Evolutionary conservation across 2,888 invertebrate species (phyloP), one percentile per base, ranked within the genome.

Genomic region (Molorchus minor): DNA sequence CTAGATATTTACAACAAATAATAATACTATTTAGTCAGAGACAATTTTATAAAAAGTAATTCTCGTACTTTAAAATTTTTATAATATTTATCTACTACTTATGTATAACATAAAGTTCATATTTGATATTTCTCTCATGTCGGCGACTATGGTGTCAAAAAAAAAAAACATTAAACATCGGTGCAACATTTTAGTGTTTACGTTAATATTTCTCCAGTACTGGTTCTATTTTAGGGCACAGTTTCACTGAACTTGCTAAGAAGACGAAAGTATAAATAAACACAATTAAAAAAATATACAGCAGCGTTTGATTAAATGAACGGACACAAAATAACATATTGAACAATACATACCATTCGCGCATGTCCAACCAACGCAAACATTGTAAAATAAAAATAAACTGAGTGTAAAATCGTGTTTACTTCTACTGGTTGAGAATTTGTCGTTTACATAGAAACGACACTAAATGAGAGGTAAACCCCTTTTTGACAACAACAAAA

Each of bases 331-430:
- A 64, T 57, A 65, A 65, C 62, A 62, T 62, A 62, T 69, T 70
- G 61, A 73, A 74, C 73, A 77, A 80, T 80, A 80, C 80, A 79
- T 80, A 80, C 80, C 80, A 80, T 79, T 79, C 79, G 79, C 79
- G 77, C 78, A 78, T 77, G 72, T 76, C 79, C 80, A 79, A 77
- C 79, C 78, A 79, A 79, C 76, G 80, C 79, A 80, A 80, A 77
- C 77, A 79, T 77, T 80, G 79, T 78, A 79, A 80, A 80, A 80
- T 72, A 77, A 80, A n/a, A 79, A 79, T 68, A 76, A 80, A 80
- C 79, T 80, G 76, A 79, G 79, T 80, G 79, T 79, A 76, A 74
- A 71, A 71, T 77, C 71, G 78, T 79, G 79, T 79, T 71, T 74
- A 33, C 12, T 47, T 43, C 62, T 64, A 62, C 56, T 40, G 36